Evolutionary conservation across 2,888 invertebrate species (phyloP), one percentile per base, ranked within the genome.

Genomic region (Tortrix viridana): DNA sequence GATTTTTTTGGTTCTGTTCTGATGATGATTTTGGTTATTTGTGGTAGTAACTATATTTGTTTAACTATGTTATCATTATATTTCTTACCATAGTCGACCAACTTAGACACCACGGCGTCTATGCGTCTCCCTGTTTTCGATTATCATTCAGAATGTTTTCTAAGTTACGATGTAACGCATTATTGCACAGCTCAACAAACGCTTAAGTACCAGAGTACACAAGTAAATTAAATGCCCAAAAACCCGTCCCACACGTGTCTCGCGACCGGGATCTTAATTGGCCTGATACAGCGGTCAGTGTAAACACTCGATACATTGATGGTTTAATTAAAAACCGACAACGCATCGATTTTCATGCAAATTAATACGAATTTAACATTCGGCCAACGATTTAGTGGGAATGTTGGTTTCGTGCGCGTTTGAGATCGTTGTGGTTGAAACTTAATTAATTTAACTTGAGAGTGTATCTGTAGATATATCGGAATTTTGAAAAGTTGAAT

Each of bases 231-330:
- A 41, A 14, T 26, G 18, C 41, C 56, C 38, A 14, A 49, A 52
- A 60, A 14, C 20, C 20, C 44, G 48, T 60, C 65, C 57, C 65
- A 47, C 67, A 71, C 67, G 66, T 69, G 67, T 69, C 69, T 69
- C 69, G 66, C 65, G 66, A 65, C 67, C 50, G 60, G 65, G 65
- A 71, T 73, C 72, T 77, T 77, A 80, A 80, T 79, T 80, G 75
- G 74, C 70, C 70, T 70, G 69, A 72, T 74, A 66, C 71, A 77
- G 70, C 69, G 50, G 50, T 71, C 72, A 74, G 77, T 76, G 77
- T 79, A 76, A 79, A 80, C 78, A 79, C 78, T 70, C 65, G 68
- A 75, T 76, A 67, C 71, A 74, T 71, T 69, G 67, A 67, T 68
- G 71, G 67, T 73, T 74, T 74, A 73, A 73, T 73, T 71, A 71